Base-by-base conservation (phyloP, 1,140 invertebrate species). In the Ruditapes philippinarum region DNA sequence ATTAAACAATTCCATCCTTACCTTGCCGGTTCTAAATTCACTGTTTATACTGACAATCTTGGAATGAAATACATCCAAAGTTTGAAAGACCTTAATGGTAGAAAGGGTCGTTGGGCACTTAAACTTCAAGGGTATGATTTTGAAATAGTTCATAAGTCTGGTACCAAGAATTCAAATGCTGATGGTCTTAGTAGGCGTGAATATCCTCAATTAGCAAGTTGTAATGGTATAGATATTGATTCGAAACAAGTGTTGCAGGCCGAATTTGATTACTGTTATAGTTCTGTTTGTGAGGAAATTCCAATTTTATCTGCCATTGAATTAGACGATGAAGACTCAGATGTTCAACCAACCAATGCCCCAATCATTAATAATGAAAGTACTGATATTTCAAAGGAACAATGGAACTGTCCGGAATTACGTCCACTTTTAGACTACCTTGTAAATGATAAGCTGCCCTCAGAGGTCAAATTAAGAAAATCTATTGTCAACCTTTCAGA, bases 1-100 rank as follows among this genome's bases (percentile, higher is more conserved):
- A 80, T 97, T 12, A 68, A 65, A 31, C 31, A 49, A 40, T 90
- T 76, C 81, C 73, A 82, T 11, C 73, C 76, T 17, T 90, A 90
- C 76, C 40, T 90, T 9, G 7, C 74, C 7, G 19, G 68, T 74
- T 28, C 45, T 19, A 28, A 57, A 19, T 86, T 90, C 38, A 57
- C 42, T 12, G 60, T 90, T 11, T 85, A 54, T 57, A 90, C 89
- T 1, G 89, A 88, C 70, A 87, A 88, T 73, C 12, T 76, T 9
- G 62, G 70, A 19, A 25, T 91, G 17, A 79, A 76, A 65, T 91
- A 78, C 45, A 57, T 92, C 9, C 45, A 89, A 49, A 70, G 28
- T 31, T 51, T 79, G 17, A 90, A 90, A 42, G 78, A 90, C 45
- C 38, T 54, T 40, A 74, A 80, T 80, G 82, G 82, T 31, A 74